Percentiles rank a stretch among this genome's conserved stretches.
Conservation (phyloP, 2,113 vertebrate species). For the Microcebus tavaratra region DNA sequence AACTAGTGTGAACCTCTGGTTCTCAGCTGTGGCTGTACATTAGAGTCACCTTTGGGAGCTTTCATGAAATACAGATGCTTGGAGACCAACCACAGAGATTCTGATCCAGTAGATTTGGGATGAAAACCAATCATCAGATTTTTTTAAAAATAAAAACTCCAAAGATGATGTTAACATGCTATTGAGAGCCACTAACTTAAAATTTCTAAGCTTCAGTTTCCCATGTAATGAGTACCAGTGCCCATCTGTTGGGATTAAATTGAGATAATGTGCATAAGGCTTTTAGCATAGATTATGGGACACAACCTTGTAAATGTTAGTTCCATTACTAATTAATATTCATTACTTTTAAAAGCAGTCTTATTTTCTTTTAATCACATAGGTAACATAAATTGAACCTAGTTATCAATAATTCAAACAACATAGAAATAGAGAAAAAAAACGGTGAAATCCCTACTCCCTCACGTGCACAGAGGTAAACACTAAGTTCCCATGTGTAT, state of each 20-base stretch:
- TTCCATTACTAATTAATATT: background rate
- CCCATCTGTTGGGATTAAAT: background rate
- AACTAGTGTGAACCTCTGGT: background rate
- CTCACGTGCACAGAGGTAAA: background rate
- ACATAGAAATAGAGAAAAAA: background rate
- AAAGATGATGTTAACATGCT: background rate
- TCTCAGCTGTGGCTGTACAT: background rate
- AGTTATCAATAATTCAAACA: background rate
- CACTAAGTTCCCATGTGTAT: background rate
- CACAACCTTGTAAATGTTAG: background rate
- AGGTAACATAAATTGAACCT: background rate
- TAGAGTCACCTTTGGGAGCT: background rate
- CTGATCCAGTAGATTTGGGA: background rate
- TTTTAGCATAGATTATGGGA: background rate
- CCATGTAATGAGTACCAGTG: background rate
- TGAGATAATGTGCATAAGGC: background rate
- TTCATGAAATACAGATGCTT: background rate
- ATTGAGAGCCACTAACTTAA: background rate
- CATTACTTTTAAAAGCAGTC: background rate
- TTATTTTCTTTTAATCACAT: background rate
- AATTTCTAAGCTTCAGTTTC: background rate
- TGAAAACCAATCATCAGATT: background rate
- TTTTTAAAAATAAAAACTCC: background rate
- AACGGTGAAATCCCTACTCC: background rate
- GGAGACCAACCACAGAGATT: background rate